These are phyloP conservation scores for Meliscaeva auricollis DNA, from an alignment of 2,888 invertebrate species.

Conservation along the genomic window DNA sequence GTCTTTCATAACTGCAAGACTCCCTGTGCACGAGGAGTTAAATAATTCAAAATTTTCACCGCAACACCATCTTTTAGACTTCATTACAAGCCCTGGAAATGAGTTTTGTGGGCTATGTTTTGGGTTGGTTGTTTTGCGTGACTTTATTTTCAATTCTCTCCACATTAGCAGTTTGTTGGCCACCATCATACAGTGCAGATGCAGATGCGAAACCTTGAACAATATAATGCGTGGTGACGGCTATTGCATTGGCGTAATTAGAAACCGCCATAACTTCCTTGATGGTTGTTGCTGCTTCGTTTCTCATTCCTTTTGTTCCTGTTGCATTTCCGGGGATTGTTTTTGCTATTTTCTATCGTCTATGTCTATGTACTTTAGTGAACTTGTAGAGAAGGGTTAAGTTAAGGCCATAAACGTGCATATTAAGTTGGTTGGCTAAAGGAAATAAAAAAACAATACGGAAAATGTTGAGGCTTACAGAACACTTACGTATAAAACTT, in stretches of 20 bases:
- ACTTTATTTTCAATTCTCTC: slow-evolving; percentile 1
- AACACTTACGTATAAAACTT: too few relatives aligned
- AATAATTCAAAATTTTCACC: slow-evolving; percentile 32
- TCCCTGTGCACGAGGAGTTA: not conserved
- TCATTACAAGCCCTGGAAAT: slow-evolving; percentile 32
- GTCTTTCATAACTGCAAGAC: not conserved
- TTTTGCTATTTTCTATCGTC: not conserved
- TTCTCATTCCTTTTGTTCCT: slow-evolving; percentile 13
- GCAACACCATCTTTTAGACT: slow-evolving; percentile 18
- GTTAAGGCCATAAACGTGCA: not conserved
- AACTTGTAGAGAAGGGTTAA: not conserved
- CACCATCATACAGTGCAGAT: too few relatives aligned
- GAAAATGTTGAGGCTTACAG: too few relatives aligned
- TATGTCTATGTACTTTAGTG: not conserved
- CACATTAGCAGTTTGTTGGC: slow-evolving; percentile 11
- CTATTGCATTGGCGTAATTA: slow-evolving; percentile 57
- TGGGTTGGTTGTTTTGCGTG: slow-evolving; percentile 8
- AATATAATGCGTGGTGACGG: slow-evolving; percentile 21
- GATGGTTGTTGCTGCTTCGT: slow-evolving; percentile 24
- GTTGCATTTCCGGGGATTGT: not conserved
- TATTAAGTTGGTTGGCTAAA: not conserved
- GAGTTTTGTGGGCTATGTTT: slow-evolving; percentile 7
- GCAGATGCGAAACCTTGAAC: slow-evolving; percentile 17
- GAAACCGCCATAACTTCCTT: slow-evolving; percentile 47
- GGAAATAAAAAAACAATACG: not conserved